Percentiles rank a stretch among this genome's conserved stretches.
Conservation (phyloP, 2,113 vertebrate species). For the Labeo catla region DNA sequence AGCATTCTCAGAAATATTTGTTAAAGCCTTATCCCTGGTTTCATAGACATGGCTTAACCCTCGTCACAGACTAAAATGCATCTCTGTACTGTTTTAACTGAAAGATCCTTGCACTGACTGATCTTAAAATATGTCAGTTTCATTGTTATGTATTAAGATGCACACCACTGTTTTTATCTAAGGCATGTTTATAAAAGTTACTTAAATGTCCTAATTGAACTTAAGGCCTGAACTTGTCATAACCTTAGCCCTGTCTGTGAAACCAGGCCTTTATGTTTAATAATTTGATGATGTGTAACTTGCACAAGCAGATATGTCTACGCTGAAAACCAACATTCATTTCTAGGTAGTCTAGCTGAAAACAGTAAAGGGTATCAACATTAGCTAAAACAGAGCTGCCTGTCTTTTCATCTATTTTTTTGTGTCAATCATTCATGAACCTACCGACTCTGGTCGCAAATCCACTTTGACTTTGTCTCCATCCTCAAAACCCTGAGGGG, state of each 20-base stretch:
- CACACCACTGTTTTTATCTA: too few species aligned
- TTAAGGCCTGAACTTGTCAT: too few species aligned
- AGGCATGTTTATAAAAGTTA: too few species aligned
- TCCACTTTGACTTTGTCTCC: conserved; percentile 78
- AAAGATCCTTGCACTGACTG: too few species aligned
- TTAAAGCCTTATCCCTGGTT: neutral
- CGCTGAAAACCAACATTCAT: neutral
- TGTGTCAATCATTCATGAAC: conserved; percentile 42
- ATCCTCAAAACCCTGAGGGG: conserved; percentile 79
- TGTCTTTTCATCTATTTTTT: neutral
- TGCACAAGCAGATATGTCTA: neutral
- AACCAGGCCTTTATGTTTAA: neutral
- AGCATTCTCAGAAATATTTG: neutral
- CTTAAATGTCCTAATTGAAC: too few species aligned
- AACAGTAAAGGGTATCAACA: neutral
- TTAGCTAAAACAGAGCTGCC: neutral
- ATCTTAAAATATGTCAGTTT: too few species aligned
- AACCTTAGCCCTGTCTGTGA: too few species aligned
- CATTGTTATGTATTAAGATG: too few species aligned
- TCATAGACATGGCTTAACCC: too few species aligned
- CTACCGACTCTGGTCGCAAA: conserved; percentile 80
- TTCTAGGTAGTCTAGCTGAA: neutral
- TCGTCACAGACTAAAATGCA: too few species aligned
- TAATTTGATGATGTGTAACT: conserved; percentile 8
- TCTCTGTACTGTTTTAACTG: too few species aligned